Evolutionary conservation across 2,113 vertebrate genomes (phyloP), one percentile per base, ranked within the genome.

Genomic region (Chiloscyllium plagiosum): DNA sequence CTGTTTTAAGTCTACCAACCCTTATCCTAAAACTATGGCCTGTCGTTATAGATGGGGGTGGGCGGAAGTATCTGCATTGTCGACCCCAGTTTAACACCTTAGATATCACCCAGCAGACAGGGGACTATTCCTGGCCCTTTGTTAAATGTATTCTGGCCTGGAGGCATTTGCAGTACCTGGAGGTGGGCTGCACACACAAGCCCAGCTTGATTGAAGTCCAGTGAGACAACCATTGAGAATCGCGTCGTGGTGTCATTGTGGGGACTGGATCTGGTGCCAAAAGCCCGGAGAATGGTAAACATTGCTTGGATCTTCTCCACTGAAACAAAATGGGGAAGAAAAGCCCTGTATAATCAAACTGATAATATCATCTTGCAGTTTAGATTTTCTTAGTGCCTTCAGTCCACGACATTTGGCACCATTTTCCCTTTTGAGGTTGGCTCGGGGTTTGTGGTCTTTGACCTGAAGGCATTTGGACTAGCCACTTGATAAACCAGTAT

Each of bases 171-270:
- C 26, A 17, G 4, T 97, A 98, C 99, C 99, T 99, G 99, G 3
- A 99, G 97, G 96, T 99, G 99, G 90, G 98, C 99, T 0, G 98
- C 98, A 0, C 98, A 98, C 0, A 98, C 97, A 4, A 96, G 98
- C 20, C 99, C 99, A 0, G 98, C 97, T 80, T 99, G 98, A 8
- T 97, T 98, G 96, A 99, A 99, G 97, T 99, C 99, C 97, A 99
- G 96, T 0, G 98, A 99, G 96, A 99, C 97, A 42, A 99, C 97
- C 97, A 98, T 98, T 96, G 99, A 97, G 94, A 99, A 99, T 0
- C 98, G 98, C 0, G 98, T 98, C 0, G 99, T 99, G 0, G 97
- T 97, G 22, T 72, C 29, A 1, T 95, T 95, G 37, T 50, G 65
- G 94, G 94, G 6, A 0, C 98, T 98, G 96, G 96, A 97, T 96